Conservation (phyloP, 2,888 invertebrate genomes). For the Lordiphosa fenestrarum region DNA sequence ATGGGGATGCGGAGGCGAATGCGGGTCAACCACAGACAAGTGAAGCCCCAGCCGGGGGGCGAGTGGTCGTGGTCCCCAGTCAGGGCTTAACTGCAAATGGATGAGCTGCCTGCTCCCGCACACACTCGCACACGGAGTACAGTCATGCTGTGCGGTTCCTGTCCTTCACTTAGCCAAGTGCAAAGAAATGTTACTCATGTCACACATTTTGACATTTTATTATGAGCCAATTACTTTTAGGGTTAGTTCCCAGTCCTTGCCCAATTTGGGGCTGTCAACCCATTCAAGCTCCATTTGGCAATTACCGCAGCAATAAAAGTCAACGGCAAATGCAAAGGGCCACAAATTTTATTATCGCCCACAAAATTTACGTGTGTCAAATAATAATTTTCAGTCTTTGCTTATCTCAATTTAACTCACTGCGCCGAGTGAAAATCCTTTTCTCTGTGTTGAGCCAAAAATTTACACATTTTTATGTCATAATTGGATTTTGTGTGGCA, state of each 20-base stretch:
- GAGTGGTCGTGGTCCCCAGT: slow-evolving; percentile 46
- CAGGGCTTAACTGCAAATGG: slow-evolving; percentile 60
- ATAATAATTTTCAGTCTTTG: slow-evolving; percentile 60
- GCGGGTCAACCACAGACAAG: slow-evolving; percentile 27
- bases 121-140: slow-evolving; percentile 15
- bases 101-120: slow-evolving; percentile 47
- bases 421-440: slow-evolving; percentile 32
- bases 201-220: slow-evolving; percentile 53
- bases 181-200: slow-evolving; percentile 28
- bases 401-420: slow-evolving; percentile 46
- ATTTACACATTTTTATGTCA: slow-evolving; percentile 73
- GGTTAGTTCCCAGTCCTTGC: slow-evolving; percentile 12
- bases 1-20: slow-evolving; percentile 9
- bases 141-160: slow-evolving; percentile 36
- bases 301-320: slow-evolving; percentile 72
- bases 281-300: slow-evolving; percentile 70
- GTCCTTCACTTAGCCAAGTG: slow-evolving; percentile 23
- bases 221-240: slow-evolving; percentile 64
- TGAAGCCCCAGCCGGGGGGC: slow-evolving; percentile 25
- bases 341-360: slow-evolving; percentile 53
- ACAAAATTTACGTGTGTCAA: slow-evolving; percentile 67
- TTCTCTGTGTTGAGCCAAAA: slow-evolving; percentile 46
- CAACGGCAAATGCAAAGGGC: slow-evolving; percentile 49
- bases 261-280: slow-evolving; percentile 13
- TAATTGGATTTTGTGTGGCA: slow-evolving; percentile 58